Base-by-base conservation (phyloP, 2,888 invertebrate genomes). In the Metacarcinus magister region DNA sequence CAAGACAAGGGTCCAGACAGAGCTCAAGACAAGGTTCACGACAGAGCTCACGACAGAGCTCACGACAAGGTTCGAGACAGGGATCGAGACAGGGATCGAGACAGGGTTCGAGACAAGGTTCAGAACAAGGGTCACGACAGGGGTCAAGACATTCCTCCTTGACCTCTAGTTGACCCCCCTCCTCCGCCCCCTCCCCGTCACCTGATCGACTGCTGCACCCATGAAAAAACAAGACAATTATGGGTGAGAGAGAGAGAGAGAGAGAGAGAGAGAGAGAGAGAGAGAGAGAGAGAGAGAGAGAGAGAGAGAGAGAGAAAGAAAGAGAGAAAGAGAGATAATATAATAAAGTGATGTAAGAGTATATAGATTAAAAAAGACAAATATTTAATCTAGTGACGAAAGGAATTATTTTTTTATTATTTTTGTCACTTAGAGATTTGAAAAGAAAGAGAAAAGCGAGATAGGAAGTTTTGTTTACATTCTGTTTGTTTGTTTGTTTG, bases 201-300 rank as follows among this genome's bases (percentile, higher is more conserved):
- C 28, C 32, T 13, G 8, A 67, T 1, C 54, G 13, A 54, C 54
- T 0, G 13, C 10, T 54, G 8, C 54, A 54, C 1, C 54, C 54
- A 10, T 54, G 8, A 54, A 10, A 8, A 54, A 8, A 54, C n/a
- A 54, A 8, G 13, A 54, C 13, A 54, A 54, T 54, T 0, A 67
- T 67, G n/a, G n/a, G 67, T n/a, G 67, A 67, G 67, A 67, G 67
- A n/a, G n/a, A 67, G 67, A n/a, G 67, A 67, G 67, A 67, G 67
- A n/a, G 67, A 67, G 67, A 67, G 67, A n/a, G 67, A 67, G 67
- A 67, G 67, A n/a, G 67, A 67, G 67, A 67, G 67, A n/a, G 67
- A 67, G 67, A 67, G 67, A 67, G 67, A 67, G 54, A 54, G 54
- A 54, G 54, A 54, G 54, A 54, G 54, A 54, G 54, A 54, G 54